A percentile compares a stretch with the other conserved stretches of the same genome.
Evolutionary conservation across 2,888 invertebrate genomes (phyloP).

Genomic region (Ctena decussata): DNA sequence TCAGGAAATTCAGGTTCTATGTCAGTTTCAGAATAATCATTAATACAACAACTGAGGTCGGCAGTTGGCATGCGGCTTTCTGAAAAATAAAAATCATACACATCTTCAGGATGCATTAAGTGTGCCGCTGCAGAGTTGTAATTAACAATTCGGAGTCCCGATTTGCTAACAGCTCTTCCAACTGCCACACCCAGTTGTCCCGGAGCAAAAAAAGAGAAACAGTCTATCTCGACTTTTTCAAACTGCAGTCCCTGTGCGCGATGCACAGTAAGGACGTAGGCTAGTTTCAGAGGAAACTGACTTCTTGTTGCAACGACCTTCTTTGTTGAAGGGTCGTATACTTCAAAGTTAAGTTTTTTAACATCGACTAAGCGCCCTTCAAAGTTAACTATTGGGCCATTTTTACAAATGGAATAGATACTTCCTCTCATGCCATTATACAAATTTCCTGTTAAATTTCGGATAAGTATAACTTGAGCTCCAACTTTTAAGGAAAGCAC

Average conservation of each 20-base stretch:
- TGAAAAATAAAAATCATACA: not conserved
- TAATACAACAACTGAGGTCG: not conserved
- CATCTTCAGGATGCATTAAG: not conserved
- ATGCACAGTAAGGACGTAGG: slow-evolving; percentile 16
- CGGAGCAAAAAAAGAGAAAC: slow-evolving; percentile 19
- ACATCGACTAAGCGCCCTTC: too few species aligned
- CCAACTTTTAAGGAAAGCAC: too few species aligned
- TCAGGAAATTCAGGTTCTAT: not conserved
- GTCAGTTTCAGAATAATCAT: not conserved
- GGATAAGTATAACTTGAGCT: too few species aligned
- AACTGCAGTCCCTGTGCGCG: slow-evolving; percentile 1
- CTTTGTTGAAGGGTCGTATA: not conserved
- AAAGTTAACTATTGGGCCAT: not conserved
- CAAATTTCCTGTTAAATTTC: too few species aligned
- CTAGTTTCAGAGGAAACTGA: slow-evolving; percentile 15
- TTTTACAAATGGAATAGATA: too few species aligned
- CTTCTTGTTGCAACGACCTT: not conserved
- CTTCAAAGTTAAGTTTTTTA: not conserved
- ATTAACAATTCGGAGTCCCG: not conserved
- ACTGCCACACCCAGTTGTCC: slow-evolving; percentile 17
- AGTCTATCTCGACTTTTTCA: slow-evolving; percentile 14
- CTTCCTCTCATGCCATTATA: too few species aligned
- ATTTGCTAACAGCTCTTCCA: not conserved
- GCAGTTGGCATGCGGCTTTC: not conserved
- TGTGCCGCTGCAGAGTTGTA: not conserved